phyloP scores from a whole-genome alignment of 2,797 vertebrate species.

The Acrocephalus scirpaceus region DNA sequence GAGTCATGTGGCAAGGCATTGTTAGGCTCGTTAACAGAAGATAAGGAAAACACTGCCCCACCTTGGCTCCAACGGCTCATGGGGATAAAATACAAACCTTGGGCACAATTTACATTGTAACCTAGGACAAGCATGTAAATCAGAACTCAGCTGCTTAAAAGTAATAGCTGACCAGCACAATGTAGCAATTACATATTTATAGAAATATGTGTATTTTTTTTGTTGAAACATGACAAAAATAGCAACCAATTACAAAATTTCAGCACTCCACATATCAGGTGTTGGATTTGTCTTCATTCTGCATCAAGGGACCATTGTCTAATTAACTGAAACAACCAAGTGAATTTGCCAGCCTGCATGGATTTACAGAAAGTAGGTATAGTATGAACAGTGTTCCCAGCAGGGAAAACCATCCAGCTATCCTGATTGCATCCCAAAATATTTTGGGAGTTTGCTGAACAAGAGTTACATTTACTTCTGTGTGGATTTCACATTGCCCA shows the following conservation, averaged over 20 bases:
- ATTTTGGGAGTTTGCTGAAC: background rate
- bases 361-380: background rate
- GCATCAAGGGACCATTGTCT: background rate
- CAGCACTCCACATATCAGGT: background rate
- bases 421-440: background rate
- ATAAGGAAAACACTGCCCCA: too few relatives aligned
- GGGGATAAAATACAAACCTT: too few relatives aligned
- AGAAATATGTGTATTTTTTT: background rate
- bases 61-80: too few relatives aligned
- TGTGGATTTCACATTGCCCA: background rate
- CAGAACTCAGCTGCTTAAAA: background rate
- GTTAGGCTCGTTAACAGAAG: too few relatives aligned
- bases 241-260: background rate
- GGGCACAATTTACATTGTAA: too few relatives aligned
- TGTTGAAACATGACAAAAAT: background rate
- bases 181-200: background rate
- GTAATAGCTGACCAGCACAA: background rate
- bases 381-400: background rate
- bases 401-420: background rate
- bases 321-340: background rate
- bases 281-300: background rate
- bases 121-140: background rate
- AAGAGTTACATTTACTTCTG: background rate
- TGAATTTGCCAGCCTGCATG: background rate
- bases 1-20: too few relatives aligned